Evolutionary conservation across 2,113 vertebrate species (phyloP).

Genomic region (Sander lucioperca): DNA sequence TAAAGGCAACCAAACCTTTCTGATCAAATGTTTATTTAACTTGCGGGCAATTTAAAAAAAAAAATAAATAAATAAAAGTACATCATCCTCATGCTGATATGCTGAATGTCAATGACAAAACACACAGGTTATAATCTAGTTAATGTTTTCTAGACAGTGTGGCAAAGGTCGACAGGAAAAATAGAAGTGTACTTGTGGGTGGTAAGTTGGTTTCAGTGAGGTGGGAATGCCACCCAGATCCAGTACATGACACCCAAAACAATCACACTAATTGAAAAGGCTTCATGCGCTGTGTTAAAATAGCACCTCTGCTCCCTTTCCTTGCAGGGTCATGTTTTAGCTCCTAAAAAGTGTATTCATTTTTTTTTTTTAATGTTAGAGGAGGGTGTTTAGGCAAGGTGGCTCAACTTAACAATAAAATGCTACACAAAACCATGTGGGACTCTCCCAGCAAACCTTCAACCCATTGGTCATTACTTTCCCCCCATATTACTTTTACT

Average conservation of each 20-base stretch:
- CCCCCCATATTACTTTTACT: not conserved
- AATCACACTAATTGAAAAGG: not conserved
- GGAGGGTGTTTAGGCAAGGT: too few species aligned
- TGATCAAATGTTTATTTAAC: not conserved
- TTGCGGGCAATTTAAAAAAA: not conserved
- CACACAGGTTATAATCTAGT: not conserved
- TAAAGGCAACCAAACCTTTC: not conserved
- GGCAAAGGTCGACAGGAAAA: not conserved
- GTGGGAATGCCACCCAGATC: not conserved
- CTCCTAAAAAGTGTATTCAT: not conserved
- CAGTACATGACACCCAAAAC: not conserved
- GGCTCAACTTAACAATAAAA: not conserved
- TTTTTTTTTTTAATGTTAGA: not conserved
- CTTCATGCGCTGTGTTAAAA: not conserved
- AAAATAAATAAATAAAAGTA: not conserved
- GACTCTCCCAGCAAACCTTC: not conserved
- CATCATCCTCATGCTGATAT: too few species aligned
- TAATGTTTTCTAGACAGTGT: not conserved
- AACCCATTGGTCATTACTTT: not conserved
- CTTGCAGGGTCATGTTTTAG: not conserved
- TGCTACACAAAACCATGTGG: not conserved
- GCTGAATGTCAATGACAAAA: not conserved
- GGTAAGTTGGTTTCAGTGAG: not conserved
- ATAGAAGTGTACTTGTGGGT: not conserved
- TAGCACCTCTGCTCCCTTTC: not conserved